Conservation (phyloP, 92 coral and sea anemone genomes). For the Phenganax subtilis region DNA sequence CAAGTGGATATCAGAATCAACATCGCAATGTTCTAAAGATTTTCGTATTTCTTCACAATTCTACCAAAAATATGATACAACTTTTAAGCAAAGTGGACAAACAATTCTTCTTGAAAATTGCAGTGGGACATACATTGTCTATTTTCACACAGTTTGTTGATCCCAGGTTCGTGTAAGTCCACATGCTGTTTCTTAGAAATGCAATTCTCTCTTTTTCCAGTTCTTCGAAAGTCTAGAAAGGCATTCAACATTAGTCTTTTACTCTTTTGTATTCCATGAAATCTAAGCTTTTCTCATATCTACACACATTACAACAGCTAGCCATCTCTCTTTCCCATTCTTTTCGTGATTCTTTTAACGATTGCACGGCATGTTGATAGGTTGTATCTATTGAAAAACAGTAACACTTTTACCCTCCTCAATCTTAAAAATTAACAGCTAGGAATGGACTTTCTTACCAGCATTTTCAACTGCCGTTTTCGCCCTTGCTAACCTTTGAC, state of each 20-base stretch:
- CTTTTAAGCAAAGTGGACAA: background rate
- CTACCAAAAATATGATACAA: conserved; percentile 37
- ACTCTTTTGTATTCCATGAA: background rate
- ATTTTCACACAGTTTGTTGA: conserved; percentile 76
- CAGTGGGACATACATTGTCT: conserved; percentile 62
- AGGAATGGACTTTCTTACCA: conserved; percentile 40
- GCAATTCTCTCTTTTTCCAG: conserved; percentile 90
- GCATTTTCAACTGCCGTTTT: conserved; percentile 75
- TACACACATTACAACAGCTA: conserved; percentile 62
- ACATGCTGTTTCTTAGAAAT: conserved; percentile 82
- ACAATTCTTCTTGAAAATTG: background rate
- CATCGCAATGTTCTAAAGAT: conserved; percentile 69
- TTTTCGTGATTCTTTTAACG: conserved; percentile 73
- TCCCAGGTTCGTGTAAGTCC: conserved; percentile 78
- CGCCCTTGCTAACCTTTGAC: conserved; percentile 59
- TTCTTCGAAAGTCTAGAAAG: conserved; percentile 62
- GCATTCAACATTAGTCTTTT: background rate
- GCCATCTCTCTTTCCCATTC: conserved; percentile 94
- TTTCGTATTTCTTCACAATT: conserved; percentile 67
- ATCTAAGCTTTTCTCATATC: background rate
- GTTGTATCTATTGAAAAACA: conserved; percentile 58
- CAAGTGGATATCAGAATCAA: conserved; percentile 74
- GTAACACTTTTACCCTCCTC: background rate
- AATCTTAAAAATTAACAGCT: background rate
- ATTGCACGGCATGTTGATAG: conserved; percentile 81